Evolutionary conservation across 2,888 invertebrate species (phyloP), one percentile per base, ranked within the genome.

Genomic region (Lochmaea capreae): DNA sequence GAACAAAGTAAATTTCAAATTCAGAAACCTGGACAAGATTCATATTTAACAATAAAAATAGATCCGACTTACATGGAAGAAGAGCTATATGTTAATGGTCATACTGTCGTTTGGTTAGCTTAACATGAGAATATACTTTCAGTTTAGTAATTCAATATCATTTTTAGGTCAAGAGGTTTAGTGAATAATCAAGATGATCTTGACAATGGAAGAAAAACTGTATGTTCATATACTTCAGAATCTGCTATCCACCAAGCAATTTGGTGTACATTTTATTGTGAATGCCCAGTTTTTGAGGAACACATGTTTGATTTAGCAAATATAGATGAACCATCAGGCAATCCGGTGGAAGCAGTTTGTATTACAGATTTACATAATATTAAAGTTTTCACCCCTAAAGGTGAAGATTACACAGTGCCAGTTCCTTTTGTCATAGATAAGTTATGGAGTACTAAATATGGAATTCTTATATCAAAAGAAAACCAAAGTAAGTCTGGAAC

Each of bases 371-470:
- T 90, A 43, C 92, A 92, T 81, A 92, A 93, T 78, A 89, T 97
- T 80, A 92, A 91, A 83, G 94, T 95, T 1, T 97, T 93, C 81
- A 93, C 94, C 0, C 90, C 90, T 59, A 92, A 93, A 79, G 97
- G 96, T 0, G 92, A 96, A 85, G 95, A 97, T 84, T 97, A 93
- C 82, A 89, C 94, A 11, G 91, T 95, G 0, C 93, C 94, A 79
- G 88, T 97, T 59, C 97, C 96, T 2, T 92, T 92, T 82, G 90
- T 94, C 89, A 93, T 97, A 1, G 92, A 93, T 65, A 92, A 92
- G 81, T 90, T 95, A 0, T 97, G 97, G 96, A 90, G 92, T 0
- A 95, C 95, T 80, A 93, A 93, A 83, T 95, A 92, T 87, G 97
- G 97, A 3, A 90, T 97, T 46, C 86, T 98, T 62, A 88, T 98